Conservation (phyloP, 2,113 vertebrate species). For the Urocolius indicus region DNA sequence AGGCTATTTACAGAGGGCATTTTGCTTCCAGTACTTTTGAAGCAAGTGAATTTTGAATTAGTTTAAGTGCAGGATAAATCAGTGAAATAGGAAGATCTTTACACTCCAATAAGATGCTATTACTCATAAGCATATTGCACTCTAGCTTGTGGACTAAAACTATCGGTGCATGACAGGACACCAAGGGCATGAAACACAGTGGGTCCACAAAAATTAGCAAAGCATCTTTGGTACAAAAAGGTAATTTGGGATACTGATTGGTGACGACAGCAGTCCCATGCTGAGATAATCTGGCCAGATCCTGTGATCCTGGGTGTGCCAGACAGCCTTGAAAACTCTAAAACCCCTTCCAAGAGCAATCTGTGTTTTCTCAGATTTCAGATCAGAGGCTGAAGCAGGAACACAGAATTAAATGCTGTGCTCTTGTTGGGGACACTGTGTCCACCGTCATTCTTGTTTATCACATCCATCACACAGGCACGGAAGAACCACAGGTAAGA, state of each 20-base stretch:
- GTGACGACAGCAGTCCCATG: not conserved
- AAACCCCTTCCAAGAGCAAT: not conserved
- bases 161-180: slow-evolving; percentile 68
- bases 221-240: not conserved
- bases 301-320: not conserved
- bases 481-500: not conserved
- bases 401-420: not conserved
- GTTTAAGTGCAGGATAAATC: slow-evolving; percentile 79
- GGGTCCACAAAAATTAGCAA: slow-evolving; percentile 57
- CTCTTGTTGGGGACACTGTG: not conserved
- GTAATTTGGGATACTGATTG: not conserved
- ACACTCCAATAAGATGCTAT: slow-evolving; percentile 78
- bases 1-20: slow-evolving; percentile 65
- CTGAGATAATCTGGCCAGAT: not conserved
- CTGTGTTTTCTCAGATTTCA: not conserved
- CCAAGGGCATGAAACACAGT: slow-evolving; percentile 46
- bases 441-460: not conserved
- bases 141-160: slow-evolving; percentile 66
- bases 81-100: slow-evolving; percentile 77
- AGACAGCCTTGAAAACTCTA: not conserved
- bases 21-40: slow-evolving; percentile 55
- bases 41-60: slow-evolving; percentile 78
- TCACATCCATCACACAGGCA: not conserved
- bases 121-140: slow-evolving; percentile 72
- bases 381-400: not conserved